Conservation (phyloP, 2,888 invertebrate species). For the Sesamia inferens region DNA sequence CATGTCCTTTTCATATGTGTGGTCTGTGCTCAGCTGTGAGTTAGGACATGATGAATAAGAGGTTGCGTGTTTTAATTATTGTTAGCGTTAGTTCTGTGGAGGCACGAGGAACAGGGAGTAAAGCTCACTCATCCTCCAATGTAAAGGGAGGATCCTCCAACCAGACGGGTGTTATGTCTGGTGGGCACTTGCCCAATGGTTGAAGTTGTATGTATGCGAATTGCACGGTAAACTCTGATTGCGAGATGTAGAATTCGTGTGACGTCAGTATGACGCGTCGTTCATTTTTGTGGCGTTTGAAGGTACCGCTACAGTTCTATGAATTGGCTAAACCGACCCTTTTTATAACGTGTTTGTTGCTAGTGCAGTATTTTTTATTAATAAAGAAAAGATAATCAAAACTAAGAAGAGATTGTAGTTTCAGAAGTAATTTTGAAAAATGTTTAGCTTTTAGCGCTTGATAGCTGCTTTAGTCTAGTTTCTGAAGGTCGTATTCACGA, state of each 20-base stretch:
- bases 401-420: neutral
- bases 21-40: constrained; percentile 22
- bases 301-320: no score
- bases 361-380: neutral
- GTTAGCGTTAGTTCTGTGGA: neutral
- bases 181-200: no score
- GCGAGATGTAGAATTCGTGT: no score
- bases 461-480: constrained; percentile 2
- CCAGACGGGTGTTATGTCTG: no score
- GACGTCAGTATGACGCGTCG: no score
- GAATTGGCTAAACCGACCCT: neutral
- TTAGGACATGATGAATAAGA: constrained; percentile 3
- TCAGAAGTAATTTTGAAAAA: neutral
- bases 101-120: no score
- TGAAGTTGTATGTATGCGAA: no score
- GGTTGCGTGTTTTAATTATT: constrained; percentile 4
- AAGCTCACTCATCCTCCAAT: no score
- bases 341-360: neutral
- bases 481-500: neutral
- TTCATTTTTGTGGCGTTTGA: no score
- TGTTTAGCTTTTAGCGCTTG: neutral
- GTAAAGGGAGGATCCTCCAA: no score
- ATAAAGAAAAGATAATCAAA: constrained; percentile 2
- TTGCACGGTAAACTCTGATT: no score
- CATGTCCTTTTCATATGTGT: constrained; percentile 52